phyloP scores from a whole-genome alignment of 2,888 invertebrate genomes.

The Tortrix viridana region DNA sequence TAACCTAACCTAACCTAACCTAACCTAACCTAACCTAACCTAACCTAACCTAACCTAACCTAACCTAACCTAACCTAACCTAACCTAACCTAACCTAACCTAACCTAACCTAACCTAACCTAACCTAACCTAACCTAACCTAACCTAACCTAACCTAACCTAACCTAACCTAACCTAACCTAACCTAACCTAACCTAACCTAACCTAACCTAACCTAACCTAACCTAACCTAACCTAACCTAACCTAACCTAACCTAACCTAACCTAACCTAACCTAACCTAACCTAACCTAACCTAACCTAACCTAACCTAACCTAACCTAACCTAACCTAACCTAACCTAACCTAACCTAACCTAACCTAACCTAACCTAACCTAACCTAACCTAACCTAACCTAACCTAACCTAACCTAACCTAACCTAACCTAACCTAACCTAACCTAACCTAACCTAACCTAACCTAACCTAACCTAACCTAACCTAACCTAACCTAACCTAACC shows the following conservation, averaged over 20 bases:
- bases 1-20: slow-evolving; percentile 37
- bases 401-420: slow-evolving; percentile 33
- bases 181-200: slow-evolving; percentile 40
- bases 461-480: slow-evolving; percentile 36
- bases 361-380: slow-evolving; percentile 36
- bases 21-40: slow-evolving; percentile 28
- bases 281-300: slow-evolving; percentile 39
- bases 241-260: slow-evolving; percentile 39
- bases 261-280: slow-evolving; percentile 39
- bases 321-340: slow-evolving; percentile 42
- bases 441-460: slow-evolving; percentile 41
- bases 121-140: slow-evolving; percentile 44
- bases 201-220: slow-evolving; percentile 40
- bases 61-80: slow-evolving; percentile 45
- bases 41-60: slow-evolving; percentile 47
- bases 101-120: slow-evolving; percentile 41
- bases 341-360: slow-evolving; percentile 40
- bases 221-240: slow-evolving; percentile 43
- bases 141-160: slow-evolving; percentile 43
- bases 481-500: slow-evolving; percentile 34
- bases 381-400: slow-evolving; percentile 35
- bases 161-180: slow-evolving; percentile 42
- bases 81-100: slow-evolving; percentile 42
- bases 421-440: slow-evolving; percentile 38
- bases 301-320: slow-evolving; percentile 39